Conservation (phyloP, 37 sponge, comb jelly and placozoan species). For the Spongia lamella region DNA sequence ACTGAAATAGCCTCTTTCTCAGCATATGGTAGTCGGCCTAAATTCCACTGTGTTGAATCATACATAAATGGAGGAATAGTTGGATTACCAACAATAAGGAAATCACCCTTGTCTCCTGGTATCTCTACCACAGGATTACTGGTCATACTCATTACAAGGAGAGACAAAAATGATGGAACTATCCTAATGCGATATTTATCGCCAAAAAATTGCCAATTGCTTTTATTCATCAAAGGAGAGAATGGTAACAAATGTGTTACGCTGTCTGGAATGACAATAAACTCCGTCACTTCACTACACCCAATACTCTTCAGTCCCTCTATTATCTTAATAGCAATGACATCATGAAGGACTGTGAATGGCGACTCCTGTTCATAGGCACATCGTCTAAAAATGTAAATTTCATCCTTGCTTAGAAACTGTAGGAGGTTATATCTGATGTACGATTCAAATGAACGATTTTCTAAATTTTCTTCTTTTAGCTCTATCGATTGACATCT, state of each 20-base stretch:
- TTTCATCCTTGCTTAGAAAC: slow-evolving; percentile 5
- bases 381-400: slow-evolving; percentile 32
- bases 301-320: slow-evolving; percentile 11
- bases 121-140: slow-evolving; percentile 11
- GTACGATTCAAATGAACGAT: slow-evolving; percentile 58
- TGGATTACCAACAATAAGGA: slow-evolving; percentile 71
- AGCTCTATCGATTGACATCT: slow-evolving; percentile 2
- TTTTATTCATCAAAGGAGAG: slow-evolving; percentile 24
- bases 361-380: slow-evolving; percentile 22
- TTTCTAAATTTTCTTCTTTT: slow-evolving; percentile 49
- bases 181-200: slow-evolving; percentile 44
- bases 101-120: slow-evolving; percentile 3
- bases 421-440: slow-evolving; percentile 53
- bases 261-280: slow-evolving; percentile 58
- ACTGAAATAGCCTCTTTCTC: slow-evolving; percentile 65
- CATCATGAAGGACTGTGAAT: slow-evolving; percentile 44
- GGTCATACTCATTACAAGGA: slow-evolving; percentile 37
- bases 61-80: slow-evolving; percentile 56
- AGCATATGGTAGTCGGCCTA: slow-evolving; percentile 71
- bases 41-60: slow-evolving; percentile 33
- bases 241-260: slow-evolving; percentile 59
- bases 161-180: slow-evolving; percentile 57
- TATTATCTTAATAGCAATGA: slow-evolving; percentile 35
- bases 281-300: too few species aligned
- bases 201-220: slow-evolving; percentile 44